These are phyloP conservation scores for Omphaloscelis lunosa DNA, from an alignment of 2,888 invertebrate species.

Conservation along the genomic window DNA sequence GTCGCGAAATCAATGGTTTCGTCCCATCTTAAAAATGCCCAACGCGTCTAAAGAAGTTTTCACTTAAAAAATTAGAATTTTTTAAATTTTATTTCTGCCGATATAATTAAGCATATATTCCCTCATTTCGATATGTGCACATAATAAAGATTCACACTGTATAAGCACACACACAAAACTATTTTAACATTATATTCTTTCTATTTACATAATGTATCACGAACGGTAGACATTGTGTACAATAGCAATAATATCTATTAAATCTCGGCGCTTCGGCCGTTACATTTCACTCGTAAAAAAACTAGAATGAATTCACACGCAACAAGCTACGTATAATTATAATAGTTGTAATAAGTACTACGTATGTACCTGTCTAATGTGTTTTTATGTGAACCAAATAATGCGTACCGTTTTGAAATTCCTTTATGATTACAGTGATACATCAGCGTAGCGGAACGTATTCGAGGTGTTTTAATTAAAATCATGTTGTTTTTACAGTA, in stretches of 20 bases:
- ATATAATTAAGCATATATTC: too few relatives aligned
- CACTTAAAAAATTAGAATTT: too few relatives aligned
- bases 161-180: not conserved
- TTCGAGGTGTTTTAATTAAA: conserved; percentile 24
- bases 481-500: conserved; percentile 12
- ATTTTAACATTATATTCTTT: conserved; percentile 4
- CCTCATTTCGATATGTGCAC: too few relatives aligned
- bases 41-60: too few relatives aligned
- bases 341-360: conserved; percentile 52
- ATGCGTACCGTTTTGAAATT: conserved; percentile 50
- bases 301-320: conserved; percentile 61
- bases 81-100: too few relatives aligned
- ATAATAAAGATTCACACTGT: too few relatives aligned
- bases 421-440: conserved; percentile 32
- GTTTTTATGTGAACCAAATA: conserved; percentile 43
- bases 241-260: conserved; percentile 44
- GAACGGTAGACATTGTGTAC: not conserved
- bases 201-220: conserved; percentile 19
- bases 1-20: too few relatives aligned
- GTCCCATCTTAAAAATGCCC: too few relatives aligned
- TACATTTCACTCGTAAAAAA: conserved; percentile 63
- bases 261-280: conserved; percentile 44
- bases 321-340: conserved; percentile 53
- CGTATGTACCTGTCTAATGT: conserved; percentile 28
- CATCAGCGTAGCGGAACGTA: conserved; percentile 28